A percentile compares a stretch with the other conserved stretches of the same genome.
phyloP scores from a whole-genome alignment of 2,797 vertebrate genomes.

The Hirundo rustica region DNA sequence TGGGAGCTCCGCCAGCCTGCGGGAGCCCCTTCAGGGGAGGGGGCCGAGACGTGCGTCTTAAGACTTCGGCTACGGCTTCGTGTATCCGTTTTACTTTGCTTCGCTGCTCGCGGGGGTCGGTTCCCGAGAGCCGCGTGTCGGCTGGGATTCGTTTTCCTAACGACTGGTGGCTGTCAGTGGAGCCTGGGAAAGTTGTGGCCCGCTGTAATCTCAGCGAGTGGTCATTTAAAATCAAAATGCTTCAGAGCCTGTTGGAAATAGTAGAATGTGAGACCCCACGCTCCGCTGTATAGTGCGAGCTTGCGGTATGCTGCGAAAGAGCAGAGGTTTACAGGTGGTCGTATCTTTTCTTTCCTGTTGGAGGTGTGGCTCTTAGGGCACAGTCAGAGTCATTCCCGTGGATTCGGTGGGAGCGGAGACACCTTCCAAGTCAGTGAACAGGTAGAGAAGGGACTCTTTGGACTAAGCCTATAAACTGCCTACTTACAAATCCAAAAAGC shows the following conservation, averaged over 20 bases:
- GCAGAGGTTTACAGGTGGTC: neutral
- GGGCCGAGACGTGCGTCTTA: neutral
- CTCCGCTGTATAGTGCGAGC: rapidly evolving
- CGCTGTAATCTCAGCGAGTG: neutral
- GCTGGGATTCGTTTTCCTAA: neutral
- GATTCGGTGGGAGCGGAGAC: neutral
- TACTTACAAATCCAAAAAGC: neutral
- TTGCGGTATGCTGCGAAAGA: neutral
- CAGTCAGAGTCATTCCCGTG: rapidly evolving
- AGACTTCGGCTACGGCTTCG: neutral
- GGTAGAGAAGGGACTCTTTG: neutral
- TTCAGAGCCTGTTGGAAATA: neutral
- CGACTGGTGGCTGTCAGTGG: neutral
- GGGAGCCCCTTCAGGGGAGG: neutral
- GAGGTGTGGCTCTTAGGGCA: neutral
- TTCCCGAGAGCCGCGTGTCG: too few species aligned
- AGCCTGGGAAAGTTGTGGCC: neutral
- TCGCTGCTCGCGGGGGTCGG: neutral
- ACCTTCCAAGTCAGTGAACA: neutral
- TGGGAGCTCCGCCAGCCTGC: neutral
- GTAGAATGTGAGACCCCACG: rapidly evolving
- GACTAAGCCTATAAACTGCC: neutral
- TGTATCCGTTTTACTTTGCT: neutral
- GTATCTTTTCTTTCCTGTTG: neutral
- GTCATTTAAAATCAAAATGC: neutral